phyloP scores from a whole-genome alignment of 64 coral and sea anemone species.

The Orbicella faveolata region DNA sequence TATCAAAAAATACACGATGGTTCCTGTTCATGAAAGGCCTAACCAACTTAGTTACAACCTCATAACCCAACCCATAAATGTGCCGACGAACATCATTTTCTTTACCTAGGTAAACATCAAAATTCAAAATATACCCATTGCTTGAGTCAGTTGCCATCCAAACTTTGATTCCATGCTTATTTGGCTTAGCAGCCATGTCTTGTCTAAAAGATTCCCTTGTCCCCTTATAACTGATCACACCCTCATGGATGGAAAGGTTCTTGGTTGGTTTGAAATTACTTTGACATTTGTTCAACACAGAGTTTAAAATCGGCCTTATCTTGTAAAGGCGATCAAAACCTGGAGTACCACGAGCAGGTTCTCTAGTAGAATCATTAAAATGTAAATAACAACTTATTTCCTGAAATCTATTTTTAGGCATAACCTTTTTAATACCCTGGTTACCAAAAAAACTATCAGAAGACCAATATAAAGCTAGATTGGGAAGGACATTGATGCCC shows the following conservation, averaged over 20 bases:
- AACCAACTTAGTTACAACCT: slow-evolving; percentile 12
- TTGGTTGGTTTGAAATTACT: too few species aligned
- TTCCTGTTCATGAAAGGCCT: slow-evolving; percentile 9
- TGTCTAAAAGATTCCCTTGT: too few species aligned
- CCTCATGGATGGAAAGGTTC: too few species aligned
- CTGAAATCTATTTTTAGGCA: background rate
- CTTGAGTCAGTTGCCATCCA: background rate
- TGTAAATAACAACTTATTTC: background rate
- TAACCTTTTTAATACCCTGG: background rate
- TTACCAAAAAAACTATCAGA: background rate
- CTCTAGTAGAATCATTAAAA: background rate
- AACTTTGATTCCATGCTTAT: too few species aligned
- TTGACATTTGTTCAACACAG: too few species aligned
- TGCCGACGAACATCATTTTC: background rate
- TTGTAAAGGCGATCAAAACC: background rate
- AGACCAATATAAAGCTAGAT: background rate
- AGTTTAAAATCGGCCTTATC: too few species aligned
- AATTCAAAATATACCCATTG: background rate
- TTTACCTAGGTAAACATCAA: background rate
- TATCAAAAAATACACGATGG: slow-evolving; percentile 19
- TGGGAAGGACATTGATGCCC: background rate
- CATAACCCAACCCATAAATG: background rate
- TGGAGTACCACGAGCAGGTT: background rate
- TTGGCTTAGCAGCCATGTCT: too few species aligned
- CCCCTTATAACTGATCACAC: too few species aligned